These are phyloP conservation scores for Drosophila lini DNA, from an alignment of 1,140 invertebrate genomes.

Conservation along the genomic window DNA sequence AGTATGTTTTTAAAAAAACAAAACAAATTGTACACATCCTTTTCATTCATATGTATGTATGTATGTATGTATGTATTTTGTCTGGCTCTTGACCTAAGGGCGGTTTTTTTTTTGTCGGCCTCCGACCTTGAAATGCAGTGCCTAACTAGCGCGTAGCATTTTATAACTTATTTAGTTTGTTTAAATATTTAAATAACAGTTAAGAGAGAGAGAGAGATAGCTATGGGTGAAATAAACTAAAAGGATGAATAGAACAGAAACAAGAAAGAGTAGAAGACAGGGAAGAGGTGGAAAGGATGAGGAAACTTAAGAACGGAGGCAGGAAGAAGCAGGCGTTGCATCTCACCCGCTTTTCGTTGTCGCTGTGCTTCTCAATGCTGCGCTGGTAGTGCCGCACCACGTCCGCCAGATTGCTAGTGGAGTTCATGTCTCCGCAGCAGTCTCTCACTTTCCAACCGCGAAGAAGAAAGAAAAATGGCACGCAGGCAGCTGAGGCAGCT, in stretches of 20 bases:
- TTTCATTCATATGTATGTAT: no score
- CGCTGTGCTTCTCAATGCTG: conserved; percentile 87
- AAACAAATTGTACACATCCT: not conserved
- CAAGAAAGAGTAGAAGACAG: not conserved
- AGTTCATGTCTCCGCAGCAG: conserved; percentile 53
- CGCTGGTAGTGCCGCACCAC: conserved; percentile 87
- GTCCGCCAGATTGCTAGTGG: conserved; percentile 71
- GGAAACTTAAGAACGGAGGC: not conserved
- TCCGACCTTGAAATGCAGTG: not conserved
- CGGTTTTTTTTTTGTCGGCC: conserved; percentile 4
- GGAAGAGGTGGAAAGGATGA: not conserved
- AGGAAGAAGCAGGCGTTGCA: conserved; percentile 19
- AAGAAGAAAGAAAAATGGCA: conserved; percentile 54
- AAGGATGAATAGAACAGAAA: not conserved
- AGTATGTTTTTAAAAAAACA: not conserved
- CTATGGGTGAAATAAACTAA: not conserved
- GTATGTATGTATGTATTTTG: not conserved
- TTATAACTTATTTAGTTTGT: not conserved
- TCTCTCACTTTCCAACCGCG: conserved; percentile 3
- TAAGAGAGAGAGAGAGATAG: no score
- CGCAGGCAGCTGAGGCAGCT: conserved; percentile 58
- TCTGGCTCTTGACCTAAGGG: conserved; percentile 2
- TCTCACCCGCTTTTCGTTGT: conserved; percentile 87
- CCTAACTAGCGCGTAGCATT: not conserved
- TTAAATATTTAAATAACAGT: not conserved